phyloP scores from a whole-genome alignment of 2,888 invertebrate genomes.

The Xestia c-nigrum region DNA sequence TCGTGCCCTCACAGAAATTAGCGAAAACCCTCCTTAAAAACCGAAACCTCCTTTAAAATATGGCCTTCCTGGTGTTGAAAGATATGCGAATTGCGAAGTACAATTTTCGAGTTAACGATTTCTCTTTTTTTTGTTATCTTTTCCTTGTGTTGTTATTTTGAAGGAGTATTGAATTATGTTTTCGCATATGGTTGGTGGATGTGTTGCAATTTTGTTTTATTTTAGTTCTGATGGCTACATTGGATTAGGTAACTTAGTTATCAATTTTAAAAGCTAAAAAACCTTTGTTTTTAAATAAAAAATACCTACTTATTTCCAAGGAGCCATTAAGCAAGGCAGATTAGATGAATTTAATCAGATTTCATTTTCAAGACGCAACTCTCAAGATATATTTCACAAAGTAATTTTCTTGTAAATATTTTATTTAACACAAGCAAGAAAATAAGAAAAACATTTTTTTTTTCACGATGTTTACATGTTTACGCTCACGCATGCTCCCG shows the following conservation, averaged over 20 bases:
- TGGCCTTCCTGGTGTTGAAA: constrained; percentile 63
- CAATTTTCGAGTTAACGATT: constrained; percentile 70
- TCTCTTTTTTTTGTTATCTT: constrained; percentile 49
- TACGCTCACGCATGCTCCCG: constrained; percentile 61
- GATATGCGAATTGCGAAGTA: constrained; percentile 50
- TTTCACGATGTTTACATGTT: constrained; percentile 59
- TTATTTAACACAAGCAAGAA: constrained; percentile 22
- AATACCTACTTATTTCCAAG: neutral
- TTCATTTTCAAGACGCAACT: constrained; percentile 3
- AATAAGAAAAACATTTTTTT: constrained; percentile 43
- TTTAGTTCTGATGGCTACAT: constrained; percentile 1
- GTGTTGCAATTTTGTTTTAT: neutral
- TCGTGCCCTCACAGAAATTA: constrained; percentile 77
- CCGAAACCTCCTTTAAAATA: constrained; percentile 62
- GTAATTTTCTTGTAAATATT: constrained; percentile 31
- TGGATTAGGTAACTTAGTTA: neutral
- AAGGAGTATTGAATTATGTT: constrained; percentile 42
- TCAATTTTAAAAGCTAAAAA: neutral
- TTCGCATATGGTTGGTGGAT: constrained; percentile 32
- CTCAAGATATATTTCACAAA: constrained; percentile 6
- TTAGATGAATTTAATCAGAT: constrained; percentile 5
- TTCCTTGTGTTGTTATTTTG: constrained; percentile 48
- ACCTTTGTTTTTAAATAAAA: neutral
- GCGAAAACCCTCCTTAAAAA: constrained; percentile 74
- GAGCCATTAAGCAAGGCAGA: neutral